Conservation (phyloP, 2,797 vertebrate genomes). For the Lacerta bilineata region DNA sequence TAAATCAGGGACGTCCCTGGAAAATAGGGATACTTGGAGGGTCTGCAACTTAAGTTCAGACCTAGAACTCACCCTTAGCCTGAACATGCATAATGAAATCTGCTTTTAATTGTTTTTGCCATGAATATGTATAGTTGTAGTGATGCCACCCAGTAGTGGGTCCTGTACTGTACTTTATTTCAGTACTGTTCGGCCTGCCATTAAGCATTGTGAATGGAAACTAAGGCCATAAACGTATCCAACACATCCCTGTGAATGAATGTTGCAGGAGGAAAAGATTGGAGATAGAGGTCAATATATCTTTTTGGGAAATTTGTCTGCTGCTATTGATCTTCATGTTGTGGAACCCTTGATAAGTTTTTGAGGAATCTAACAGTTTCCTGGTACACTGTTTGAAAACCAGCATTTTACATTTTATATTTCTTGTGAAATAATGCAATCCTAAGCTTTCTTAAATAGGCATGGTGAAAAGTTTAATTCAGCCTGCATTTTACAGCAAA, state of each 20-base stretch:
- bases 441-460: not conserved
- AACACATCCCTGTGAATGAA: not conserved
- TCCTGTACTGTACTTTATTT: not conserved
- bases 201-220: not conserved
- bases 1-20: too few relatives aligned
- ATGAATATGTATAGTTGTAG: not conserved
- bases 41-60: not conserved
- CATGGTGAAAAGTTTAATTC: not conserved
- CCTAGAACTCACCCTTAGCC: not conserved
- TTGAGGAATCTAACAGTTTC: not conserved
- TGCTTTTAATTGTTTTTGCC: not conserved
- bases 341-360: not conserved
- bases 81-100: not conserved
- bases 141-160: not conserved
- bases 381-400: not conserved
- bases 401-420: slow-evolving; percentile 13
- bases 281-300: not conserved
- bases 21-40: too few relatives aligned
- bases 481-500: not conserved
- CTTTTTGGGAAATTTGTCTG: not conserved
- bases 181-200: not conserved
- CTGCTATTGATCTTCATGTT: not conserved
- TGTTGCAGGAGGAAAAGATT: not conserved
- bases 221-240: not conserved
- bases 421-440: slow-evolving; percentile 22